phyloP scores from a whole-genome alignment of 2,888 invertebrate genomes.

The Capitulum mitella region DNA sequence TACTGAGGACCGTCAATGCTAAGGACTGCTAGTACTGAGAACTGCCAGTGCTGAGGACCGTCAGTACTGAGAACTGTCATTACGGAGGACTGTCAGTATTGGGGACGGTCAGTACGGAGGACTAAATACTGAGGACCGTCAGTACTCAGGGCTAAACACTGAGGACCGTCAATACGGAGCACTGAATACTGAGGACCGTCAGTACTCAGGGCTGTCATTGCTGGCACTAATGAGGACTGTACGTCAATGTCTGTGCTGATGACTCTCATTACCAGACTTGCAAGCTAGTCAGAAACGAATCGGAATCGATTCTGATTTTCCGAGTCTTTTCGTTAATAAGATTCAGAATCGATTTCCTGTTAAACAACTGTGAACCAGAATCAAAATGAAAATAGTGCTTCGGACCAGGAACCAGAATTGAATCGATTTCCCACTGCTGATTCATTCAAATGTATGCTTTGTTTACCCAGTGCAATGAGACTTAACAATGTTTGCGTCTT shows the following conservation, averaged over 20 bases:
- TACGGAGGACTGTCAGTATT: not conserved
- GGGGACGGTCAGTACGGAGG: not conserved
- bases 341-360: too few relatives aligned
- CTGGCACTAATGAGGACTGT: conserved; percentile 34
- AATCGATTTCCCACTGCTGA: too few relatives aligned
- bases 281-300: too few relatives aligned
- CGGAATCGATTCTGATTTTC: too few relatives aligned
- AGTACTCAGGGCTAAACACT: not conserved
- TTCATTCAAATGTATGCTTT: too few relatives aligned
- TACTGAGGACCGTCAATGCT: not conserved
- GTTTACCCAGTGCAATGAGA: too few relatives aligned
- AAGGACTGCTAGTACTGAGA: too few relatives aligned
- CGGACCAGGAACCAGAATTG: too few relatives aligned
- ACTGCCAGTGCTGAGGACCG: not conserved
- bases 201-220: not conserved
- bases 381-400: too few relatives aligned
- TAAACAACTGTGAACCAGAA: too few relatives aligned
- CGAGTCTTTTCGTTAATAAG: too few relatives aligned
- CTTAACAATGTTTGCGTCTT: too few relatives aligned
- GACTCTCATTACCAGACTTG: conserved; percentile 39
- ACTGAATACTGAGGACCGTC: not conserved
- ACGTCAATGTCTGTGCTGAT: conserved; percentile 39
- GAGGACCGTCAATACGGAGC: not conserved
- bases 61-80: not conserved
- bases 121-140: not conserved